Evolutionary conservation across 2,888 invertebrate species (phyloP).

Genomic region (Arge pagana): DNA sequence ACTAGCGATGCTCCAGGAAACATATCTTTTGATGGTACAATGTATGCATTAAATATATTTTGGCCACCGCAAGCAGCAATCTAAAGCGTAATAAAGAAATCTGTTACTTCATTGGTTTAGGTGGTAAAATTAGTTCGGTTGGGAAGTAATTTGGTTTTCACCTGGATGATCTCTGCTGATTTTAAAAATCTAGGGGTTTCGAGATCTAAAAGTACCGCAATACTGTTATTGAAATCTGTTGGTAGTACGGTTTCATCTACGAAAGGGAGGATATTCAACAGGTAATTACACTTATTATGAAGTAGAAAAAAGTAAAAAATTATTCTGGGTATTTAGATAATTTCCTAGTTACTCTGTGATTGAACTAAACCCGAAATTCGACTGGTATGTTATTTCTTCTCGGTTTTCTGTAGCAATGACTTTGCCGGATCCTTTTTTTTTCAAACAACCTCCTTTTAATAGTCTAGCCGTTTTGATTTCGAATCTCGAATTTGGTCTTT

Average conservation of each 20-base stretch:
- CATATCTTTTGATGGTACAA: constrained; percentile 20
- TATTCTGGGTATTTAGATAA: no score
- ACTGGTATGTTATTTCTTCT: constrained; percentile 28
- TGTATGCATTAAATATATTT: constrained; percentile 22
- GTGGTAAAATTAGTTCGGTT: neutral
- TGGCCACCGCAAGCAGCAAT: constrained; percentile 23
- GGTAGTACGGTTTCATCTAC: no score
- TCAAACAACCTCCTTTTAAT: constrained; percentile 19
- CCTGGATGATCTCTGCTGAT: constrained; percentile 26
- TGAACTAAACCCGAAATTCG: constrained; percentile 22
- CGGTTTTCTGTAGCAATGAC: constrained; percentile 4
- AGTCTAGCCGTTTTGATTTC: constrained; percentile 3
- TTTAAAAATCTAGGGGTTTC: constrained; percentile 21
- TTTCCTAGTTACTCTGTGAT: no score
- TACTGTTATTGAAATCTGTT: constrained; percentile 1
- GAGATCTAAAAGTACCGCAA: constrained; percentile 22
- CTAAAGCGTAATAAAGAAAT: constrained; percentile 18
- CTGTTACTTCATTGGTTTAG: neutral
- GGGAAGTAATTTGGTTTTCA: constrained; percentile 15
- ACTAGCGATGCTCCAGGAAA: constrained; percentile 10
- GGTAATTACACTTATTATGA: no score
- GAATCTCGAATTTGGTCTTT: constrained; percentile 15
- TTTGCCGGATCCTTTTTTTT: constrained; percentile 19
- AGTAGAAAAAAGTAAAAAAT: no score
- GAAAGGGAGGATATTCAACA: no score